A percentile compares a stretch with the other conserved stretches of the same genome.
These are phyloP conservation scores for Gavia stellata DNA, from an alignment of 2,113 vertebrate species.

Conservation along the genomic window DNA sequence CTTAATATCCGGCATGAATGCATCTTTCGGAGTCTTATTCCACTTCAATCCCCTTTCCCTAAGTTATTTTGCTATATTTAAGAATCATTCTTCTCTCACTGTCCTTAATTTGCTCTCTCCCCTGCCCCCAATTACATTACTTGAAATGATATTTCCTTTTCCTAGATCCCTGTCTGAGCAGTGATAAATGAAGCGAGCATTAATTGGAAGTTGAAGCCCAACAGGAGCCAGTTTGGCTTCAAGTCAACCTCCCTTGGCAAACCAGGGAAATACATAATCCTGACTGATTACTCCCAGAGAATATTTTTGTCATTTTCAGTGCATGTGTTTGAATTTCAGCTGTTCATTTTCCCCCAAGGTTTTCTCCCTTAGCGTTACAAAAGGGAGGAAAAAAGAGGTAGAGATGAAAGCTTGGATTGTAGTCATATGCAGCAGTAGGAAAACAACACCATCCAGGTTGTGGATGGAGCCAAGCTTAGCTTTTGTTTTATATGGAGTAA, in stretches of 20 bases:
- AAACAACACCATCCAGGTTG: background rate
- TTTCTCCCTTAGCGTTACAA: background rate
- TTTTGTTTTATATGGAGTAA: constrained; percentile 16
- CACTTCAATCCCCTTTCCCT: background rate
- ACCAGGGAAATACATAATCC: constrained; percentile 50
- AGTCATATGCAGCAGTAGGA: background rate
- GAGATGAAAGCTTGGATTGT: constrained; percentile 42
- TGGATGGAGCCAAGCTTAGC: background rate
- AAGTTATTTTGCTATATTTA: background rate
- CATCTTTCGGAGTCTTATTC: background rate
- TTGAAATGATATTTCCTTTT: constrained; percentile 46
- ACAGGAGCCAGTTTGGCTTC: constrained; percentile 64
- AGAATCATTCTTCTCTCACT: background rate
- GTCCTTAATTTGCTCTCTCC: background rate
- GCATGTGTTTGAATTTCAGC: constrained; percentile 27
- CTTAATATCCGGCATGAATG: background rate
- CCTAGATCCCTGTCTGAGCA: background rate
- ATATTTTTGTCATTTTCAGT: constrained; percentile 58
- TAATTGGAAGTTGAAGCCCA: constrained; percentile 44
- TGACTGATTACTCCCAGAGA: constrained; percentile 63
- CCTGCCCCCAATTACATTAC: background rate
- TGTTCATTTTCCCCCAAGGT: constrained; percentile 5
- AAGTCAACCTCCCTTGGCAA: constrained; percentile 43
- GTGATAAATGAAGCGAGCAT: constrained; percentile 63
- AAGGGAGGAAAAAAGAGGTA: background rate